Conservation (phyloP, 2,113 vertebrate genomes). For the Limnothrissa miodon region DNA sequence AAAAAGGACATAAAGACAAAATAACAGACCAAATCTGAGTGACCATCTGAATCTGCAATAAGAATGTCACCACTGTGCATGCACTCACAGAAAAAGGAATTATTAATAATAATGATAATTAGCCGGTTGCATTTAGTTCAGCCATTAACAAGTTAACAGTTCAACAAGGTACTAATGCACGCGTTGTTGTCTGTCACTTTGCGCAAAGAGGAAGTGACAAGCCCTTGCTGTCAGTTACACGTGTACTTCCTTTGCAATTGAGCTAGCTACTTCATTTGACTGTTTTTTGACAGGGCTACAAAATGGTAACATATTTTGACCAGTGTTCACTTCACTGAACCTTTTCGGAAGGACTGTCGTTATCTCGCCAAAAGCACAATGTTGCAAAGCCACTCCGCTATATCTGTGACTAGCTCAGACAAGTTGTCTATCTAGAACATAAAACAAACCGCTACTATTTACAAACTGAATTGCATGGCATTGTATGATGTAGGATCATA, state of each 20-base stretch:
- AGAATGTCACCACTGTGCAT: neutral
- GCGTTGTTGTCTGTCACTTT: constrained; percentile 13
- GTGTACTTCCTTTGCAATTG: neutral
- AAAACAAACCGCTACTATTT: neutral
- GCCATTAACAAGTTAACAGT: neutral
- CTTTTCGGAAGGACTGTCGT: neutral
- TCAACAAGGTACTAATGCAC: neutral
- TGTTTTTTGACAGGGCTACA: neutral
- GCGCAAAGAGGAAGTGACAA: constrained; percentile 13
- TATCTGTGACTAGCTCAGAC: neutral
- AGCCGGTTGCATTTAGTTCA: neutral
- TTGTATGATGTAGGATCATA: no score
- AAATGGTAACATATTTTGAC: neutral
- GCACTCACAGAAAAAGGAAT: neutral
- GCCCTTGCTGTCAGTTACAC: constrained; percentile 11
- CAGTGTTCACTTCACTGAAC: neutral
- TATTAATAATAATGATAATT: neutral
- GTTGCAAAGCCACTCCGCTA: neutral
- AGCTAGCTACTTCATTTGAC: neutral
- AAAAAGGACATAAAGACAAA: neutral
- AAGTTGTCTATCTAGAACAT: neutral
- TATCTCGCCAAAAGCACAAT: neutral
- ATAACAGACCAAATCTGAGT: neutral
- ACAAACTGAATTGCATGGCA: neutral
- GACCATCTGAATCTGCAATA: neutral